These are phyloP conservation scores for Eleutherodactylus coqui DNA, from an alignment of 2,797 vertebrate genomes.

Conservation along the genomic window DNA sequence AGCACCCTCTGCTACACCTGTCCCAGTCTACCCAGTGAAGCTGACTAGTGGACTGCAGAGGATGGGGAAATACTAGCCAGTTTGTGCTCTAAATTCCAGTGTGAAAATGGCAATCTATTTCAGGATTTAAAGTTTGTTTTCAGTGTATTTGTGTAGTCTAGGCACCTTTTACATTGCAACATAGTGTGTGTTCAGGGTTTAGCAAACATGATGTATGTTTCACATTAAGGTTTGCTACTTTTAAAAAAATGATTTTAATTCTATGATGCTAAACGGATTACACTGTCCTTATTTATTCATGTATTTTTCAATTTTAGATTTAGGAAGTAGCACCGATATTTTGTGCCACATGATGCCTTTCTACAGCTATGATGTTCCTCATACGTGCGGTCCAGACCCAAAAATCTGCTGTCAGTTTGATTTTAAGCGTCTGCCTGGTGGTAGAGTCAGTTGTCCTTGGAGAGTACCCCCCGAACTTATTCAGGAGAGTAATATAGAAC, in stretches of 20 bases:
- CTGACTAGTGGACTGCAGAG: background rate
- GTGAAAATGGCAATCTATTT: too few relatives aligned
- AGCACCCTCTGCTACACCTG: background rate
- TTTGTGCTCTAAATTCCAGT: too few relatives aligned
- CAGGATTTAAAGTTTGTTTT: too few relatives aligned
- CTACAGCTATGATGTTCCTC: constrained; percentile 95
- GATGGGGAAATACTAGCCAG: too few relatives aligned
- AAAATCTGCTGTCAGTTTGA: constrained; percentile 96
- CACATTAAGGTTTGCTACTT: background rate
- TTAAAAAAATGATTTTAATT: background rate
- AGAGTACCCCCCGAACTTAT: constrained; percentile 86
- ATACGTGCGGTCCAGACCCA: constrained; percentile 93
- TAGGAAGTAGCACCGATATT: constrained; percentile 85
- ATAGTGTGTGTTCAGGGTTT: background rate
- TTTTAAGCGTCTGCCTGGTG: constrained; percentile 89
- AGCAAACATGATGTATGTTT: background rate
- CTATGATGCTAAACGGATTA: background rate
- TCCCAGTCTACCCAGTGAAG: background rate
- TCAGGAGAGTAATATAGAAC: constrained; percentile 82
- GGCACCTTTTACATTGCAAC: background rate
- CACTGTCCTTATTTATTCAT: background rate
- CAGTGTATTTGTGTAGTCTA: too few relatives aligned
- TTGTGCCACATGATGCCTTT: constrained; percentile 98
- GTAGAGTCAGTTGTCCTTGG: constrained; percentile 89
- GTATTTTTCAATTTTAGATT: constrained; percentile 74